Evolutionary conservation across 2,888 invertebrate species (phyloP), one percentile per base, ranked within the genome.

Genomic region (Luperina nickerlii): DNA sequence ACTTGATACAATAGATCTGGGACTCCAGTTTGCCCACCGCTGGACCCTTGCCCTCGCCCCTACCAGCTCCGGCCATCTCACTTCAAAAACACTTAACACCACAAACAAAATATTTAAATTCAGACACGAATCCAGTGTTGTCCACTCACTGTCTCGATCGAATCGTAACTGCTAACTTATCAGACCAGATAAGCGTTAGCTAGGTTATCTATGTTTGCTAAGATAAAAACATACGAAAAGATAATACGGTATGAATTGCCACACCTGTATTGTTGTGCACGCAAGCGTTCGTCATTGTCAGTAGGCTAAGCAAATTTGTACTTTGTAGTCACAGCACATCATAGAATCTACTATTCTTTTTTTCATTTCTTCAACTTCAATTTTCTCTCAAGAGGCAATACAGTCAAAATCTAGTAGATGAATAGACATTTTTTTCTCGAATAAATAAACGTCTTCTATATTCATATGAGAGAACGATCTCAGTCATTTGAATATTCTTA

Each of bases 1-100:
- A 98, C 95, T 98, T 98, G 86, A 98, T 97, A 92, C 98, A 98
- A 86, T 98, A 98, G 90, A 98, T 98, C 92, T 98, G 98, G 87
- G 98, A 98, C 93, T 98, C 98, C 91, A 98, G 95, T 92, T 97
- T 97, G 72, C 97, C 97, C 51, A 97, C 96, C 6, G 96, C 97
- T 79, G 96, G 95, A 78, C 97, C 97, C 82, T 96, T 94, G 69
- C 97, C 97, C 81, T 94, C 93, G 13, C 96, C 96, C 90, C 95
- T 96, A 54, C 97, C 97, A 88, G 95, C 96, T 82, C 97, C 97
- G 66, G 97, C 97, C 97, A 97, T 97, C 0, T 93, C 94, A 95
- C 94, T 94, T 90, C 84, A 82, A 82, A 73, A 65, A 73, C 90
- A 92, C 91, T 90, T 89, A 88, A 87, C 87, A 88, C 82, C 69